phyloP scores from a whole-genome alignment of 2,113 vertebrate genomes.

The Chionis minor region DNA sequence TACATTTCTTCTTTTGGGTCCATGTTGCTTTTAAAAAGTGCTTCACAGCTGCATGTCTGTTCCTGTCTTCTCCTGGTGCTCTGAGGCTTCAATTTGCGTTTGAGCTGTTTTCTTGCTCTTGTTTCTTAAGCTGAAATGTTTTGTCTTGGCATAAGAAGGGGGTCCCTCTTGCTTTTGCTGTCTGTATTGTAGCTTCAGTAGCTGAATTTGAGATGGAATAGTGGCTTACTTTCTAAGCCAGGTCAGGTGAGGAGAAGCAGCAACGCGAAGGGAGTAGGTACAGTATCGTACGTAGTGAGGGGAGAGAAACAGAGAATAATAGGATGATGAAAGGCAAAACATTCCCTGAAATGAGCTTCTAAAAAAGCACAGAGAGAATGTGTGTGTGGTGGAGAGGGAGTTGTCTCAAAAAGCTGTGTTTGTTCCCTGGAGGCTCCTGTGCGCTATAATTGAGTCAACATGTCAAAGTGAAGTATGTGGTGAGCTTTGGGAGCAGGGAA shows the following conservation, averaged over 20 bases:
- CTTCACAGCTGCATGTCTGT: not conserved
- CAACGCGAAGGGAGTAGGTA: fast-evolving
- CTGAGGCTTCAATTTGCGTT: not conserved
- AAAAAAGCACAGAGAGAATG: not conserved
- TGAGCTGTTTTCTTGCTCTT: not conserved
- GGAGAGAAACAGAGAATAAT: not conserved
- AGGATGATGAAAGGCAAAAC: not conserved
- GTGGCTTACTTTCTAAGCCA: not conserved
- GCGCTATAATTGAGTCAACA: slow-evolving; percentile 42
- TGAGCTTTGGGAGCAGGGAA: not conserved
- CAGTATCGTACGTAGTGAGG: not conserved
- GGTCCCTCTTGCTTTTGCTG: not conserved
- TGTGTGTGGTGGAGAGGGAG: not conserved
- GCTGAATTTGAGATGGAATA: not conserved
- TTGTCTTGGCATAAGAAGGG: not conserved
- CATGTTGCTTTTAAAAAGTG: not conserved
- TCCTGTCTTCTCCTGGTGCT: not conserved
- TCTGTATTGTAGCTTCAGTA: not conserved
- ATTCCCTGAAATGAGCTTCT: not conserved
- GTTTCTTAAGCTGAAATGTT: not conserved
- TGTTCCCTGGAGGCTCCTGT: not conserved
- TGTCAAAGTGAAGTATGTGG: slow-evolving; percentile 46
- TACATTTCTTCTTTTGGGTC: not conserved
- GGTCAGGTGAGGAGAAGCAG: not conserved
- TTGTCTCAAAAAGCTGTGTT: not conserved